Evolutionary conservation across 2,797 vertebrate species (phyloP).

Genomic region (Urosaurus nigricauda): DNA sequence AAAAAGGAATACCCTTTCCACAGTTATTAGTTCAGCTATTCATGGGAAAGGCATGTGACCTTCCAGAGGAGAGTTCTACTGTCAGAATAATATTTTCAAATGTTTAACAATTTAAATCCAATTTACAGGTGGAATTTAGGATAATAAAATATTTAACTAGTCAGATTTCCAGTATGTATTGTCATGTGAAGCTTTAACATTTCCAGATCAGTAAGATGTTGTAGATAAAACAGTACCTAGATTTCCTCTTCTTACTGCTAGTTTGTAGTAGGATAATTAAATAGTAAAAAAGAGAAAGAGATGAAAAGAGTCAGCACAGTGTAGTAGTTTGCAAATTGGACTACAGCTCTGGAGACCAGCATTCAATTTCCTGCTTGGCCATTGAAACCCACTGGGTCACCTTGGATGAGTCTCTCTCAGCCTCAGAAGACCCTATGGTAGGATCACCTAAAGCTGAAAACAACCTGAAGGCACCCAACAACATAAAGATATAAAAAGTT

Average conservation of each 20-base stretch:
- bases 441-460: no score
- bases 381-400: no score
- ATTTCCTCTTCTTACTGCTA: neutral
- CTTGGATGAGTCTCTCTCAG: no score
- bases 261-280: neutral
- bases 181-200: slow-evolving; percentile 5
- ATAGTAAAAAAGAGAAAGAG: neutral
- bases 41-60: neutral
- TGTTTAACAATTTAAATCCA: neutral
- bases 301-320: no score
- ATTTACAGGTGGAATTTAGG: neutral
- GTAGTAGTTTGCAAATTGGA: no score
- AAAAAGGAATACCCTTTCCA: neutral
- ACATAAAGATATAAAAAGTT: neutral
- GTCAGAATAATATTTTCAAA: neutral
- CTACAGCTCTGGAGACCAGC: no score
- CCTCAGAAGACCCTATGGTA: no score
- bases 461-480: neutral
- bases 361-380: no score
- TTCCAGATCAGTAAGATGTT: neutral
- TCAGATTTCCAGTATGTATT: neutral
- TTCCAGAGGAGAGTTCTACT: neutral
- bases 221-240: neutral
- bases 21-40: neutral
- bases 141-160: neutral